Evolutionary conservation across 2,888 invertebrate genomes (phyloP).

Genomic region (Ganaspis brasiliensis): DNA sequence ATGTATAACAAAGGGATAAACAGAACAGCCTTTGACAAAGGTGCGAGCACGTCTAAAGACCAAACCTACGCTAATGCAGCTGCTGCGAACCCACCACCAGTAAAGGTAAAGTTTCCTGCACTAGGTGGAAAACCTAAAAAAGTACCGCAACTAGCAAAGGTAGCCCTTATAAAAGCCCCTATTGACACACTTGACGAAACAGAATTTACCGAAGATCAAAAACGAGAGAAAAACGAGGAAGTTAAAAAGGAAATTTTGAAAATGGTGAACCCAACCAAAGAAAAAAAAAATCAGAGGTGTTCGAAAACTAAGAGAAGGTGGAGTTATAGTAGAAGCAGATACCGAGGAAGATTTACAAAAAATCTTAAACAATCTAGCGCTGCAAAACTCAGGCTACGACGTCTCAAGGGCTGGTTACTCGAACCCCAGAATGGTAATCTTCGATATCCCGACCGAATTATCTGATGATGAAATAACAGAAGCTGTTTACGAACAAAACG

Average conservation of each 20-base stretch:
- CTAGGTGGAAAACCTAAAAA: too few species aligned
- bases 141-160: too few species aligned
- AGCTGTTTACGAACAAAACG: conserved; percentile 40
- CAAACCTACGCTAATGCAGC: too few species aligned
- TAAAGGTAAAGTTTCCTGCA: too few species aligned
- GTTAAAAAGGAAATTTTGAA: conserved; percentile 6
- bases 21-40: too few species aligned
- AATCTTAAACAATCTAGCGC: conserved; percentile 7
- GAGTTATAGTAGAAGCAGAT: conserved; percentile 44
- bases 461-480: not conserved
- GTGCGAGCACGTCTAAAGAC: too few species aligned
- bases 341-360: conserved; percentile 25
- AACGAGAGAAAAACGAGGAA: conserved; percentile 42
- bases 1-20: too few species aligned
- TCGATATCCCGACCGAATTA: conserved; percentile 21
- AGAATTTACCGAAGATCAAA: too few species aligned
- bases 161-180: too few species aligned
- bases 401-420: conserved; percentile 26
- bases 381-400: conserved; percentile 45
- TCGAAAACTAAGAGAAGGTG: conserved; percentile 40
- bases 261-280: conserved; percentile 7
- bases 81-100: too few species aligned
- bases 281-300: conserved; percentile 39
- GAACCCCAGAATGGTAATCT: conserved; percentile 27
- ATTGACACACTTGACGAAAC: not conserved